phyloP scores from a whole-genome alignment of 2,113 vertebrate species.

The Lota lota region DNA sequence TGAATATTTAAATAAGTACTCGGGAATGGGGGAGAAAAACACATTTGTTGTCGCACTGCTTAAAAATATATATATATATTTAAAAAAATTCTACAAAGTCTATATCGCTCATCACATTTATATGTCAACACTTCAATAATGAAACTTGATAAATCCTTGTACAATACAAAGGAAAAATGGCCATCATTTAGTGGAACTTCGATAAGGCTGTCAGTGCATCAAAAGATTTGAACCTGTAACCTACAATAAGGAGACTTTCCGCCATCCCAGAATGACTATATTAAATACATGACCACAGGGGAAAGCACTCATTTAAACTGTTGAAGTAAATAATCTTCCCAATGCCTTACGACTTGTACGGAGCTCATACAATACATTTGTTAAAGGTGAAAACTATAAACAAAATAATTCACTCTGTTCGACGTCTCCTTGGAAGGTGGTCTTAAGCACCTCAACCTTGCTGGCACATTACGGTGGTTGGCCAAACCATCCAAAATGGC shows the following conservation, averaged over 20 bases:
- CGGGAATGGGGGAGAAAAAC: conserved; percentile 21
- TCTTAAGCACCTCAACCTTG: conserved; percentile 9
- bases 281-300: not conserved
- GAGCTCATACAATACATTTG: not conserved
- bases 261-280: conserved; percentile 7
- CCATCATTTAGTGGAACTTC: conserved; percentile 70
- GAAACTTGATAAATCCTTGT: conserved; percentile 23
- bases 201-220: conserved; percentile 77
- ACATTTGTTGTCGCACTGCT: conserved; percentile 27
- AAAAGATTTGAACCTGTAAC: conserved; percentile 32
- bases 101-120: conserved; percentile 33
- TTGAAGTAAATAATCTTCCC: not conserved
- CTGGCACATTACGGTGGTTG: conserved; percentile 25
- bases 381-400: not conserved
- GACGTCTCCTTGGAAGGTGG: not conserved
- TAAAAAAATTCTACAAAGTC: conserved; percentile 44
- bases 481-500: conserved; percentile 23
- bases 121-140: conserved; percentile 18
- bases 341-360: not conserved
- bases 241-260: conserved; percentile 36
- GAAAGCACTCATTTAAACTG: not conserved
- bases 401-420: not conserved
- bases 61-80: conserved; percentile 47
- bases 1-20: conserved; percentile 41
- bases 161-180: conserved; percentile 40